These are phyloP conservation scores for Amazona vittata DNA, from an alignment of 2,113 vertebrate genomes.

Conservation along the genomic window DNA sequence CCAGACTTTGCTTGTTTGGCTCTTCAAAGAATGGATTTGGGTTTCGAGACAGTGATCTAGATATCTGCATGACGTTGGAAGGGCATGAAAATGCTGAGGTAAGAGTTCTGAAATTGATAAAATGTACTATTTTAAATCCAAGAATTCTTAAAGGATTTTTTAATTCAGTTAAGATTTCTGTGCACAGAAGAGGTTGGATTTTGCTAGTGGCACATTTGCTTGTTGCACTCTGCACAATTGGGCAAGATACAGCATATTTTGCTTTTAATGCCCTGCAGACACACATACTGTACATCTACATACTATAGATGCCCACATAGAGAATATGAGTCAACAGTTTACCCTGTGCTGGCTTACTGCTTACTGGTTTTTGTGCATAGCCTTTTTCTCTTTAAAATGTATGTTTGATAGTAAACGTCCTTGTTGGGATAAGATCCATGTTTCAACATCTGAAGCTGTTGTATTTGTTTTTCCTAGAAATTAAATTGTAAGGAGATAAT, in stretches of 20 bases:
- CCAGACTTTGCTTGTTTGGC: constrained; percentile 96
- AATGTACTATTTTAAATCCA: neutral
- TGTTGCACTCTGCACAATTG: neutral
- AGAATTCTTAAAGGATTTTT: neutral
- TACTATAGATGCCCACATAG: neutral
- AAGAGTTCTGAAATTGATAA: constrained; percentile 15
- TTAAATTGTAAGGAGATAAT: constrained; percentile 99
- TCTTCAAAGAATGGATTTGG: constrained; percentile 99
- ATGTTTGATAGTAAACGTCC: neutral
- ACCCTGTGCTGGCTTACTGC: neutral
- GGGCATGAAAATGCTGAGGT: constrained; percentile 97
- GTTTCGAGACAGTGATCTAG: constrained; percentile 97
- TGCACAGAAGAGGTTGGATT: neutral
- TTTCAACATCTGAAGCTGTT: neutral
- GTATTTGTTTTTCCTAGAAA: constrained; percentile 80
- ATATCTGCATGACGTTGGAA: constrained; percentile 99
- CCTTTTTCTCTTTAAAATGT: neutral
- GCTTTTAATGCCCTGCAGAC: neutral
- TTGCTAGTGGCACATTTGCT: neutral
- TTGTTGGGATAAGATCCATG: neutral
- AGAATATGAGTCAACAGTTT: neutral
- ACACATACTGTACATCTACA: neutral
- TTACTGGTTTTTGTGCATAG: neutral
- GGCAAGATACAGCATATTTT: neutral
- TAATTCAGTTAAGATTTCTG: neutral